These are phyloP conservation scores for Leptobrachium ailaonicum DNA, from an alignment of 2,113 vertebrate species.

Conservation along the genomic window DNA sequence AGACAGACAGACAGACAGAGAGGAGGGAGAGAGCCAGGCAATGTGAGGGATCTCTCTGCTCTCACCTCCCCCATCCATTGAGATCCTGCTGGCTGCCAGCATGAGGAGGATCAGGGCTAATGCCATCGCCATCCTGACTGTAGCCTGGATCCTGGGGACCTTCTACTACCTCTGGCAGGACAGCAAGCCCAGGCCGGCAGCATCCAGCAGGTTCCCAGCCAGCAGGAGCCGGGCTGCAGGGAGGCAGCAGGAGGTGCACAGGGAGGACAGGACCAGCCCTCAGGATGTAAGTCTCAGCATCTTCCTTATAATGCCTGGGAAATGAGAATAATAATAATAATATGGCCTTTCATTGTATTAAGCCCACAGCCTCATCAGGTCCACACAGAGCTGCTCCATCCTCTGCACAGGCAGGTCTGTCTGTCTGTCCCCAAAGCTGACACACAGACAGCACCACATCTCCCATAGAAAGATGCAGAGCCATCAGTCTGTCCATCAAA, in stretches of 20 bases:
- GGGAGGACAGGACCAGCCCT: constrained; percentile 87
- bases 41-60: constrained; percentile 25
- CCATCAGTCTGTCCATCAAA: no score
- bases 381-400: no score
- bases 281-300: constrained; percentile 78
- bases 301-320: not conserved
- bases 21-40: not conserved
- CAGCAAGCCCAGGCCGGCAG: constrained; percentile 83
- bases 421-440: no score
- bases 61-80: constrained; percentile 19
- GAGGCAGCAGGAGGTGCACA: constrained; percentile 77
- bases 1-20: constrained; percentile 1
- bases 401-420: no score
- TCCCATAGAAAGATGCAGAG: no score
- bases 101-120: constrained; percentile 98
- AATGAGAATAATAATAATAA: no score
- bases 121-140: constrained; percentile 95
- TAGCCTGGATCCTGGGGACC: constrained; percentile 96
- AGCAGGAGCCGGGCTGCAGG: constrained; percentile 63
- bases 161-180: constrained; percentile 99
- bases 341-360: no score
- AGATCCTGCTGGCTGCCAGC: constrained; percentile 66
- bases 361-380: no score
- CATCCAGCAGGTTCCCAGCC: constrained; percentile 69
- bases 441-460: no score